Percentiles rank a stretch among this genome's conserved stretches.
Conservation (phyloP, 30 jellyfish, hydroid and myxozoan genomes). For the Turritopsis dohrnii region DNA sequence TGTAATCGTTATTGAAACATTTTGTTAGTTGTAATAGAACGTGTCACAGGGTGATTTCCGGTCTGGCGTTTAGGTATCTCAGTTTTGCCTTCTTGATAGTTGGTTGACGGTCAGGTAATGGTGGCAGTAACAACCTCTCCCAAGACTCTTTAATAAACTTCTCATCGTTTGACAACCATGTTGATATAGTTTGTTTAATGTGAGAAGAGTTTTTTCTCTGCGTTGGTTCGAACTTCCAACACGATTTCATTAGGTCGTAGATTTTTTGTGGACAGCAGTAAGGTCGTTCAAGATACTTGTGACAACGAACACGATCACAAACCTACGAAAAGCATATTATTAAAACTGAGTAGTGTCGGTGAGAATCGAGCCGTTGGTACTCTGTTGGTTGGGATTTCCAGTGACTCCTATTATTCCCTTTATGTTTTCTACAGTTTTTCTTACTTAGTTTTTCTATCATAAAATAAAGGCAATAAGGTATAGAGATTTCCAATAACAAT, state of each 20-base stretch:
- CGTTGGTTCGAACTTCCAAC: constrained; percentile 75
- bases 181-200: not conserved
- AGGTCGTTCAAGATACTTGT: constrained; percentile 58
- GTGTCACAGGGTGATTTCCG: not conserved
- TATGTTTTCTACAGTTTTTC: too few species aligned
- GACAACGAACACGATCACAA: constrained; percentile 56
- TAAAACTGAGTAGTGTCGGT: not conserved
- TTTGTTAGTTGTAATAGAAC: not conserved
- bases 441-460: too few species aligned
- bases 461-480: too few species aligned
- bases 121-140: constrained; percentile 16
- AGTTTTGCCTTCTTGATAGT: constrained; percentile 2
- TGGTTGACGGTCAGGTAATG: constrained; percentile 21
- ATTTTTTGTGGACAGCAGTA: constrained; percentile 71
- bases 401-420: not conserved
- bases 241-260: constrained; percentile 61
- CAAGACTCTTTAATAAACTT: constrained; percentile 14
- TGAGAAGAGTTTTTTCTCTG: constrained; percentile 27
- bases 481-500: too few species aligned
- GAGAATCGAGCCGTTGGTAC: not conserved
- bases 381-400: not conserved
- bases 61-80: not conserved
- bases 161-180: constrained; percentile 4
- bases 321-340: constrained; percentile 33
- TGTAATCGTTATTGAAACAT: not conserved